A percentile compares a stretch with the other conserved stretches of the same genome.
phyloP scores from a whole-genome alignment of 37 sponge, comb jelly and placozoan genomes.

The Oscarella lobularis region DNA sequence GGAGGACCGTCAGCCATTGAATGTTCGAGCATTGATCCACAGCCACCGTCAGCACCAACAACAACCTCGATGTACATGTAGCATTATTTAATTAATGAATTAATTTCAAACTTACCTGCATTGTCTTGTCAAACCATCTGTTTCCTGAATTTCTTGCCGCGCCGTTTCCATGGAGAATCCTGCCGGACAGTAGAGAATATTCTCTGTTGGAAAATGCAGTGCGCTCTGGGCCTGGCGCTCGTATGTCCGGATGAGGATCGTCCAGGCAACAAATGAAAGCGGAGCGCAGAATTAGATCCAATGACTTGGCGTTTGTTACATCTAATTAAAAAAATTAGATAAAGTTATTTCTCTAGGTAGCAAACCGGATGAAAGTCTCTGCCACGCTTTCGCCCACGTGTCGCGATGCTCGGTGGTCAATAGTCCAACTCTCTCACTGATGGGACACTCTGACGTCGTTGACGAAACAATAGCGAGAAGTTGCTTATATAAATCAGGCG shows the following conservation, averaged over 20 bases:
- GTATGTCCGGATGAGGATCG: not conserved
- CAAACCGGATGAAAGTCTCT: not conserved
- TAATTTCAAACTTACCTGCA: slow-evolving; percentile 34
- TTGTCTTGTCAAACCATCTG: slow-evolving; percentile 75
- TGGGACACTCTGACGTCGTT: not conserved
- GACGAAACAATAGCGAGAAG: not conserved
- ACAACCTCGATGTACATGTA: slow-evolving; percentile 10
- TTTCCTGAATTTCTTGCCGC: slow-evolving; percentile 38
- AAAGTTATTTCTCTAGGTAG: not conserved
- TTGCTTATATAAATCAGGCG: not conserved
- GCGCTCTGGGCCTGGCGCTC: not conserved
- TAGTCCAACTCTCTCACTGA: slow-evolving; percentile 2
- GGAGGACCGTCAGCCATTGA: slow-evolving; percentile 12
- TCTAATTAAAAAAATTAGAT: not conserved
- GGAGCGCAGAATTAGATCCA: not conserved
- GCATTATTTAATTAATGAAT: not conserved
- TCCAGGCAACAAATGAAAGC: not conserved
- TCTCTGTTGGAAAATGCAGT: not conserved
- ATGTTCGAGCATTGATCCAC: slow-evolving; percentile 8
- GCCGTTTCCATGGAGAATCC: slow-evolving; percentile 72
- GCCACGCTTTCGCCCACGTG: not conserved
- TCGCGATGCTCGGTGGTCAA: not conserved
- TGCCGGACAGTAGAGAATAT: slow-evolving; percentile 17
- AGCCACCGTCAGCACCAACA: slow-evolving; percentile 27
- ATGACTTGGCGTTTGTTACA: not conserved